These are phyloP conservation scores for Lepus oiostolus DNA, from an alignment of 2,797 vertebrate genomes.

Conservation along the genomic window DNA sequence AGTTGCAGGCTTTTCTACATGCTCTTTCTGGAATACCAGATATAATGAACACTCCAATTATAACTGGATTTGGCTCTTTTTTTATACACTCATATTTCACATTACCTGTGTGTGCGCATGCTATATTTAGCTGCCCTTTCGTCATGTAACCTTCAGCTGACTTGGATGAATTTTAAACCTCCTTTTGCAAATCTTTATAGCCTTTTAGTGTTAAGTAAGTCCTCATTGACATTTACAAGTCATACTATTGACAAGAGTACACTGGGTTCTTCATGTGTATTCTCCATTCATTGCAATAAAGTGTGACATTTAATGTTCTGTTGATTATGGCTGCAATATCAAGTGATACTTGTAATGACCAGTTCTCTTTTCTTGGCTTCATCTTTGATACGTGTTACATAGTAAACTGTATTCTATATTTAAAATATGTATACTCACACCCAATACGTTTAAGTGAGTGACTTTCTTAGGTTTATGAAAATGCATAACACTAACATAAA, in stretches of 20 bases:
- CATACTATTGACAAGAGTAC: neutral
- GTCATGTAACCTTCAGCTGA: conserved; percentile 59
- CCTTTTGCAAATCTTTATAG: conserved; percentile 73
- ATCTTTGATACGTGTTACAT: neutral
- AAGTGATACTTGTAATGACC: conserved; percentile 72
- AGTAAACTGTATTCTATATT: neutral
- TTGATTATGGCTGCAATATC: conserved; percentile 66
- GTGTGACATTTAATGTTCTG: conserved; percentile 51
- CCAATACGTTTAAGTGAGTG: neutral
- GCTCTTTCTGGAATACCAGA: conserved; percentile 75
- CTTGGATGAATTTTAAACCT: conserved; percentile 74
- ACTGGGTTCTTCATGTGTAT: conserved; percentile 70
- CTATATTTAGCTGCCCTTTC: conserved; percentile 81
- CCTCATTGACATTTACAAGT: conserved; percentile 69
- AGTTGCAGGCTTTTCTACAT: conserved; percentile 4
- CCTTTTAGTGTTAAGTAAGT: conserved; percentile 79
- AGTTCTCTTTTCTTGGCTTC: conserved; percentile 49
- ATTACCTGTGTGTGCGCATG: conserved; percentile 64
- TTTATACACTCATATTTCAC: conserved; percentile 64
- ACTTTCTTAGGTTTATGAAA: conserved; percentile 28
- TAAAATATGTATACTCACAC: neutral
- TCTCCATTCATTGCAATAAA: conserved; percentile 66
- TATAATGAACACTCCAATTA: conserved; percentile 75
- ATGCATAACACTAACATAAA: neutral
- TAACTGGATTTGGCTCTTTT: conserved; percentile 7